These are phyloP conservation scores for Bombus cullumanus DNA, from an alignment of 1,140 invertebrate species.

Conservation along the genomic window DNA sequence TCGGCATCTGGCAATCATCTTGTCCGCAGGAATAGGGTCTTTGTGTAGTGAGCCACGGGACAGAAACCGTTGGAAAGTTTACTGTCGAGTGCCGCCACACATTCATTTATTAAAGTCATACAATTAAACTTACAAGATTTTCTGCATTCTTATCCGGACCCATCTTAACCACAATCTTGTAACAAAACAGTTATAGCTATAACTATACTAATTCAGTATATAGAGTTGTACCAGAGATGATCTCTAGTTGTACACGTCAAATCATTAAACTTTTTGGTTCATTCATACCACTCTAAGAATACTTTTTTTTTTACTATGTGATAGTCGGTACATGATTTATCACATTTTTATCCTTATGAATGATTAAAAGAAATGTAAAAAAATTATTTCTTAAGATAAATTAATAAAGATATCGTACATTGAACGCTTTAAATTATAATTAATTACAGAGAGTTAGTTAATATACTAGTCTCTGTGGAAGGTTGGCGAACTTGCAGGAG, in stretches of 20 bases:
- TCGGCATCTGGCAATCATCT: no score
- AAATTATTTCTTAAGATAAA: no score
- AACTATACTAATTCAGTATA: neutral
- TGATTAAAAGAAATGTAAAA: neutral
- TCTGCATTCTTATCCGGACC: constrained; percentile 34
- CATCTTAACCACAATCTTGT: constrained; percentile 47
- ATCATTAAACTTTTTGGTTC: constrained; percentile 4
- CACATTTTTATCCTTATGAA: neutral
- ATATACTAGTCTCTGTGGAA: neutral
- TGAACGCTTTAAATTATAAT: neutral
- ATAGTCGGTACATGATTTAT: neutral
- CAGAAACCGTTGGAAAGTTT: no score
- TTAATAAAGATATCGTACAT: neutral
- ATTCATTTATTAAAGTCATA: neutral
- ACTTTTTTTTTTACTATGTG: neutral
- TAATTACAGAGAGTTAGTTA: neutral
- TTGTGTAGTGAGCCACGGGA: no score
- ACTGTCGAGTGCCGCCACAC: no score
- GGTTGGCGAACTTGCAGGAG: neutral
- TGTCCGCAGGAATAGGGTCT: no score
- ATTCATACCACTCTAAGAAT: neutral
- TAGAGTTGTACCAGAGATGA: neutral
- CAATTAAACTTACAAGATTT: constrained; percentile 51
- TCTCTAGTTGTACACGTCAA: constrained; percentile 4
- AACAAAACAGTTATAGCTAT: neutral